phyloP scores from a whole-genome alignment of 2,113 vertebrate species.

The Sula dactylatra region DNA sequence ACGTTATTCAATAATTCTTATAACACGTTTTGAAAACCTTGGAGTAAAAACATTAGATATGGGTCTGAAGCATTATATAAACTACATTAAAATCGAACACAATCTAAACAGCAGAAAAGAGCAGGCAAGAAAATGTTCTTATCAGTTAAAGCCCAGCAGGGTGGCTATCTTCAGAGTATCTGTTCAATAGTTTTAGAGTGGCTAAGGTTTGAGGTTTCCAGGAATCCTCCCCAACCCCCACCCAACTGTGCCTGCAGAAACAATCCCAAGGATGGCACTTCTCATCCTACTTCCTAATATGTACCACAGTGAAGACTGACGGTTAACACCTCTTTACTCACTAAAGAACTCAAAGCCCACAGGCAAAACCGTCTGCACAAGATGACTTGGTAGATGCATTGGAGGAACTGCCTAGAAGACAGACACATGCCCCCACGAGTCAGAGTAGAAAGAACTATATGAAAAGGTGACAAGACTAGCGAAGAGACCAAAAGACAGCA shows the following conservation, averaged over 20 bases:
- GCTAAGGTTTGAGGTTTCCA: neutral
- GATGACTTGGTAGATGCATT: neutral
- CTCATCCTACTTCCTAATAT: neutral
- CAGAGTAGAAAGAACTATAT: too few relatives aligned
- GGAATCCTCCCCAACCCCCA: neutral
- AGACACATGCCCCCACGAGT: neutral
- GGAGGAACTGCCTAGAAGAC: neutral
- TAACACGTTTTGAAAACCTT: neutral
- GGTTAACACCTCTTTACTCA: neutral
- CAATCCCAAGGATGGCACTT: neutral
- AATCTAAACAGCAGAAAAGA: neutral
- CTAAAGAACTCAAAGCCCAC: neutral
- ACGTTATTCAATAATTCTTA: fast-evolving
- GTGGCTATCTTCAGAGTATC: neutral
- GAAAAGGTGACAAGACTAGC: fast-evolving
- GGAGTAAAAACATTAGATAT: neutral
- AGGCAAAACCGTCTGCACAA: neutral
- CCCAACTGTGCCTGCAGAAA: neutral
- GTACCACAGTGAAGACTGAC: fast-evolving
- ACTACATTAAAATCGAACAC: neutral
- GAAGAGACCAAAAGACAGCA: too few relatives aligned
- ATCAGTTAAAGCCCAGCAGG: neutral
- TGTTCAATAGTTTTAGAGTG: neutral
- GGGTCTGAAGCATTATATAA: neutral
- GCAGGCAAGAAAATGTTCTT: neutral